These are phyloP conservation scores for Drosophila nigritarsus DNA, from an alignment of 2,888 invertebrate species.

Conservation along the genomic window DNA sequence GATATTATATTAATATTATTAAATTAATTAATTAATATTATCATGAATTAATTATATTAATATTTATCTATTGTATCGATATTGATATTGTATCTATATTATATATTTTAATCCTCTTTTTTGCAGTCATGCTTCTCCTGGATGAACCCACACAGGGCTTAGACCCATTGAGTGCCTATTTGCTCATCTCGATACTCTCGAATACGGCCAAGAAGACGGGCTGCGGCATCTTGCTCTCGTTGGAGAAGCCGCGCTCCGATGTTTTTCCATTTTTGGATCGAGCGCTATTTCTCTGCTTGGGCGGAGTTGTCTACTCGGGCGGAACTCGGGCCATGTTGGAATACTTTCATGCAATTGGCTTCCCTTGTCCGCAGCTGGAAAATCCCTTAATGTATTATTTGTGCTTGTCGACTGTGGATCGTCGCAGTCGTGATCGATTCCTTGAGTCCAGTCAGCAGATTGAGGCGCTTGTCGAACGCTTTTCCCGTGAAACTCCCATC, in stretches of 20 bases:
- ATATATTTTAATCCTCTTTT: too few relatives aligned
- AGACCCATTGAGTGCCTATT: slow-evolving; percentile 97
- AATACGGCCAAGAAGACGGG: slow-evolving; percentile 96
- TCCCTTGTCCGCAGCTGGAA: slow-evolving; percentile 97
- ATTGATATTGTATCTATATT: too few relatives aligned
- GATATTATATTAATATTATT: too few relatives aligned
- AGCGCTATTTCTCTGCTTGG: slow-evolving; percentile 95
- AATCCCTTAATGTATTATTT: slow-evolving; percentile 99
- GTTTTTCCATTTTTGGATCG: slow-evolving; percentile 97
- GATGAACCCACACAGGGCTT: slow-evolving; percentile 98
- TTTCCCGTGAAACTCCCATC: slow-evolving; percentile 93
- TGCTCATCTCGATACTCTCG: slow-evolving; percentile 96
- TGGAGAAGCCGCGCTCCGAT: slow-evolving; percentile 97
- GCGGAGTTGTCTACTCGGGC: slow-evolving; percentile 96
- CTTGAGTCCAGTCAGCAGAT: slow-evolving; percentile 97
- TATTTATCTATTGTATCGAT: too few relatives aligned
- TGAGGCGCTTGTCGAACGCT: slow-evolving; percentile 95
- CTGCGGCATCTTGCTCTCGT: slow-evolving; percentile 94
- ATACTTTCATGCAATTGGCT: slow-evolving; percentile 97
- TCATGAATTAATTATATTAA: too few relatives aligned
- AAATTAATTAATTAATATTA: too few relatives aligned
- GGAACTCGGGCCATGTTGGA: slow-evolving; percentile 96
- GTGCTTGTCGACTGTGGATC: slow-evolving; percentile 88
- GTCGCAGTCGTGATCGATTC: slow-evolving; percentile 93
- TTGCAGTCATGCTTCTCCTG: slow-evolving; percentile 92